Evolutionary conservation across 2,797 vertebrate genomes (phyloP).

Genomic region (Smutsia gigantea): DNA sequence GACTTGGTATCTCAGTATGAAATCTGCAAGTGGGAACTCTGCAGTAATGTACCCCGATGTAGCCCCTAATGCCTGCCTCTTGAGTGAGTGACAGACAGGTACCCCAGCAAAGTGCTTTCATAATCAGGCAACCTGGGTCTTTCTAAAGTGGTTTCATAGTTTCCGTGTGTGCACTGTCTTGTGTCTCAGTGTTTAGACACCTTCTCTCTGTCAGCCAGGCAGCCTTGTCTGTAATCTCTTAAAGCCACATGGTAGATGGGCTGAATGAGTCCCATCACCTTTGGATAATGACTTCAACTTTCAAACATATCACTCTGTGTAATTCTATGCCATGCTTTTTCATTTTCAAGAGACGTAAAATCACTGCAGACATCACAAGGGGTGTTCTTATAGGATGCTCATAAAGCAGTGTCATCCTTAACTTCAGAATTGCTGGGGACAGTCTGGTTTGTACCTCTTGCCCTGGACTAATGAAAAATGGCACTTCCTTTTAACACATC

Average conservation of each 20-base stretch:
- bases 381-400: neutral
- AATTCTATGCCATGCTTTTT: neutral
- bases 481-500: neutral
- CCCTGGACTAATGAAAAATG: neutral
- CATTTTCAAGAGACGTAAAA: neutral
- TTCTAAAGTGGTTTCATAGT: neutral
- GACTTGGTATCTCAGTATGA: neutral
- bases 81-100: constrained; percentile 11
- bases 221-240: neutral
- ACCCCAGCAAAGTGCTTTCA: neutral
- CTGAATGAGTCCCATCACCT: neutral
- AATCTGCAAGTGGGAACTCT: constrained; percentile 21
- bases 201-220: neutral
- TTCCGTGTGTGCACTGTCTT: neutral
- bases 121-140: neutral
- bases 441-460: neutral
- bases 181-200: neutral
- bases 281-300: neutral
- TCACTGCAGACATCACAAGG: neutral
- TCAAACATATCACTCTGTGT: neutral
- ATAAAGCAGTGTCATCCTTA: neutral
- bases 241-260: neutral
- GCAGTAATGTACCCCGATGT: neutral
- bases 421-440: neutral
- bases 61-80: neutral